Evolutionary conservation across 2,113 vertebrate genomes (phyloP).

Genomic region (Neogale vison): DNA sequence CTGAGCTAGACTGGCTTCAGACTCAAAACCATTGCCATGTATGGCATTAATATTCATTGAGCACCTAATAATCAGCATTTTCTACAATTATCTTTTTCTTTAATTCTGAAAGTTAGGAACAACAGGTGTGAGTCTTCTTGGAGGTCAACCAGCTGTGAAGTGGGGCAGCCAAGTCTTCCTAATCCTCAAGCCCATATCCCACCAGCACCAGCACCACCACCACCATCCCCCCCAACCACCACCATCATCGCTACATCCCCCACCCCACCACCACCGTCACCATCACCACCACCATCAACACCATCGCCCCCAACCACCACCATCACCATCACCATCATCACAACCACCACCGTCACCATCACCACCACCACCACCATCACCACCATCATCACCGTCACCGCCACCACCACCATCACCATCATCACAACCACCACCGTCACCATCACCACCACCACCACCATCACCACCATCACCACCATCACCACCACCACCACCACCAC

Average conservation of each 20-base stretch:
- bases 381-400: too few species aligned
- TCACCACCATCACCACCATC: accelerated
- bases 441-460: background rate
- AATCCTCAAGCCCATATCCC: too few species aligned
- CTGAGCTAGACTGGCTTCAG: background rate
- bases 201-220: background rate
- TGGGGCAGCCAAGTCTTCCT: background rate
- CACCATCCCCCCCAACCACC: too few species aligned
- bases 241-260: too few species aligned
- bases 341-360: accelerated
- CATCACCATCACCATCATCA: accelerated
- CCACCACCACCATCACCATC: accelerated
- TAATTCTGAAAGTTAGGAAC: background rate
- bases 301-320: accelerated
- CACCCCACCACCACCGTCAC: accelerated
- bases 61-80: background rate
- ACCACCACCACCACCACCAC: too few species aligned
- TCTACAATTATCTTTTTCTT: background rate
- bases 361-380: too few species aligned
- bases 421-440: accelerated
- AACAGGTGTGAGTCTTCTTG: background rate
- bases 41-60: background rate
- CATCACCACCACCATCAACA: too few species aligned
- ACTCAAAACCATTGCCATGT: background rate
- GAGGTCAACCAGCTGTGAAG: background rate